Percentiles rank a stretch among this genome's conserved stretches.
Evolutionary conservation across 2,797 vertebrate genomes (phyloP).

Genomic region (Novumbra hubbsi): DNA sequence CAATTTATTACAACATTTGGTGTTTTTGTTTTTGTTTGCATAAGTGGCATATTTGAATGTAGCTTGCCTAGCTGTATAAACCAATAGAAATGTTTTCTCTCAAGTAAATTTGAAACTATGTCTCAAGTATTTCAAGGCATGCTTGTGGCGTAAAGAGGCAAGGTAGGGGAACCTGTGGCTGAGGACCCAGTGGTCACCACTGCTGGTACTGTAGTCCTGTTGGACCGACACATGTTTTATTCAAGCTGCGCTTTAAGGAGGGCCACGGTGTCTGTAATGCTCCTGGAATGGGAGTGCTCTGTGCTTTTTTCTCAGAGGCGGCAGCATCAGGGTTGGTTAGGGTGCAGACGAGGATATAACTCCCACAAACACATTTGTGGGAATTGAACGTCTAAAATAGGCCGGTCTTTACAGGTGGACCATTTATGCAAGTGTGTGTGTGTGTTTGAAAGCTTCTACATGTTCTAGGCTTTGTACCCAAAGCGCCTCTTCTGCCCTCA

Average conservation of each 20-base stretch:
- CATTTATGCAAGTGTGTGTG: not conserved
- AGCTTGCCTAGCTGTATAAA: not conserved
- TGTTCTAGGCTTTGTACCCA: not conserved
- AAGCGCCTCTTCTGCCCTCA: not conserved
- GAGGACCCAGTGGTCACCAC: not conserved
- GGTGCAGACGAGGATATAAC: constrained; percentile 8
- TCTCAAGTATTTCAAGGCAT: not conserved
- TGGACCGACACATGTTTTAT: constrained; percentile 20
- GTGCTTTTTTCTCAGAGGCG: not conserved
- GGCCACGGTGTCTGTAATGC: constrained; percentile 16
- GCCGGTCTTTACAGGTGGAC: not conserved
- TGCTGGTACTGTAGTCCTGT: not conserved
- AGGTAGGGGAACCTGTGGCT: not conserved
- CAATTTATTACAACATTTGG: too few species aligned
- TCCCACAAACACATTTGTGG: not conserved
- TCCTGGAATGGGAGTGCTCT: constrained; percentile 22
- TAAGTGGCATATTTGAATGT: too few species aligned
- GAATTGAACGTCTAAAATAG: not conserved
- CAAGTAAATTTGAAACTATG: not conserved
- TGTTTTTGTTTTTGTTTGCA: too few species aligned
- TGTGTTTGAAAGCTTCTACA: constrained; percentile 2
- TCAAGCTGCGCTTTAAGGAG: constrained; percentile 13
- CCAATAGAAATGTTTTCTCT: not conserved
- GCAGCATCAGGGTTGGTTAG: not conserved
- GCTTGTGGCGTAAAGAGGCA: not conserved